phyloP scores from a whole-genome alignment of 1,140 invertebrate genomes.

The Drosophila sp. region DNA sequence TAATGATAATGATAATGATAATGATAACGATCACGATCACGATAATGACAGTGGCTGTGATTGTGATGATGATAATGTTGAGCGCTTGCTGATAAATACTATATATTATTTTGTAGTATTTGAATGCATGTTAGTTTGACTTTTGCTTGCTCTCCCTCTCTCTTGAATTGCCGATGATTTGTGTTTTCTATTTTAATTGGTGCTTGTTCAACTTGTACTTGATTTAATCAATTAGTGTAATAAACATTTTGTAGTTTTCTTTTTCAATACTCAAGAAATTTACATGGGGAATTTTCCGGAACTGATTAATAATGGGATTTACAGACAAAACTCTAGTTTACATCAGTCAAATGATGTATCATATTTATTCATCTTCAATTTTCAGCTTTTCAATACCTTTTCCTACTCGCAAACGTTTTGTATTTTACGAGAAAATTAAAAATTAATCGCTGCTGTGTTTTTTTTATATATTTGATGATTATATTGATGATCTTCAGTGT shows the following conservation, averaged over 20 bases:
- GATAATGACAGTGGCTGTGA: constrained; percentile 10
- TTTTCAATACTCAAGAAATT: not conserved
- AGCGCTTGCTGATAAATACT: constrained; percentile 8
- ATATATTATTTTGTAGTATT: constrained; percentile 9
- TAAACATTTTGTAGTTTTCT: constrained; percentile 38
- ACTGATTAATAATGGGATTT: constrained; percentile 3
- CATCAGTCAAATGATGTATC: constrained; percentile 15
- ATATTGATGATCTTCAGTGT: constrained; percentile 21
- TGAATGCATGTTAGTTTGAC: constrained; percentile 46
- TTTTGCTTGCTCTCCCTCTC: constrained; percentile 23
- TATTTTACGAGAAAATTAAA: constrained; percentile 4
- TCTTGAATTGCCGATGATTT: constrained; percentile 11
- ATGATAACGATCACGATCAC: constrained; percentile 28
- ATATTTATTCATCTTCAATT: not conserved
- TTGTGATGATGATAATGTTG: constrained; percentile 7
- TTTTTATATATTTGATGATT: constrained; percentile 1
- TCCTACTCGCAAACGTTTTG: constrained; percentile 62
- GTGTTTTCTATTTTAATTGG: constrained; percentile 52
- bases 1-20: constrained; percentile 18
- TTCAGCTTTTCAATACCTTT: constrained; percentile 64
- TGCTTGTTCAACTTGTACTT: constrained; percentile 27
- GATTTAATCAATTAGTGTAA: constrained; percentile 57
- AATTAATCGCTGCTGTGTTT: not conserved
- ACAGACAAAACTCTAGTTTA: constrained; percentile 2
- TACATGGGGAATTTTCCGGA: not conserved